A percentile compares a stretch with the other conserved stretches of the same genome.
phyloP scores from a whole-genome alignment of 2,113 vertebrate genomes.

The Nycticryphes semicollaris region DNA sequence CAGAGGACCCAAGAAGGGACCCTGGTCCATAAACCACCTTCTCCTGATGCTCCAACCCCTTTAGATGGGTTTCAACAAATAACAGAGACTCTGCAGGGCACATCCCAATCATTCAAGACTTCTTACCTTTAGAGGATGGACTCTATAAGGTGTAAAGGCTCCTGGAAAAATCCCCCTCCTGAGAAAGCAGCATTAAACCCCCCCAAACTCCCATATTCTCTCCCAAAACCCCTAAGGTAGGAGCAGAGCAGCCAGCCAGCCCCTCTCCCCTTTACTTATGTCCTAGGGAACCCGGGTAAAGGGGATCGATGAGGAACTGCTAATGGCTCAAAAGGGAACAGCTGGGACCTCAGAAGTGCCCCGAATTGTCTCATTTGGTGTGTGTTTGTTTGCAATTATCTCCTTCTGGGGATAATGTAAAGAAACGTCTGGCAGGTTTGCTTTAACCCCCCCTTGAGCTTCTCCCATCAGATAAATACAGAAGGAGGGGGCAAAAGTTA shows the following conservation, averaged over 20 bases:
- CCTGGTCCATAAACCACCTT: not conserved
- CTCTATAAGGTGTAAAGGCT: not conserved
- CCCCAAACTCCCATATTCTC: rapidly evolving
- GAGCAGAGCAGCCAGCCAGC: rapidly evolving
- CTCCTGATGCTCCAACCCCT: rapidly evolving
- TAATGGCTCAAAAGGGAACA: not conserved
- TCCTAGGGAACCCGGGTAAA: not conserved
- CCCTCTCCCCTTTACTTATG: not conserved
- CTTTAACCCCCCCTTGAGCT: not conserved
- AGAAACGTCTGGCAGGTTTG: not conserved
- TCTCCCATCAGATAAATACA: not conserved
- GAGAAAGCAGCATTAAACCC: rapidly evolving
- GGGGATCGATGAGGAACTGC: rapidly evolving
- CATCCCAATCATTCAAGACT: rapidly evolving
- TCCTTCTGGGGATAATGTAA: not conserved
- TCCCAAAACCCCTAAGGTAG: rapidly evolving
- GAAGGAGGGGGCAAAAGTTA: too few species aligned
- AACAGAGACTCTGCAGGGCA: rapidly evolving
- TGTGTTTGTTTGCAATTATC: not conserved
- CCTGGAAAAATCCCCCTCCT: too few species aligned
- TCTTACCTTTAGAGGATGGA: not conserved
- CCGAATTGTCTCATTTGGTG: not conserved
- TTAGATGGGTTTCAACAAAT: not conserved
- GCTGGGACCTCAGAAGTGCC: not conserved
- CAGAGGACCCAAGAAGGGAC: rapidly evolving